Conservation (phyloP, 2,113 vertebrate species). For the Cephalophus harveyi region DNA sequence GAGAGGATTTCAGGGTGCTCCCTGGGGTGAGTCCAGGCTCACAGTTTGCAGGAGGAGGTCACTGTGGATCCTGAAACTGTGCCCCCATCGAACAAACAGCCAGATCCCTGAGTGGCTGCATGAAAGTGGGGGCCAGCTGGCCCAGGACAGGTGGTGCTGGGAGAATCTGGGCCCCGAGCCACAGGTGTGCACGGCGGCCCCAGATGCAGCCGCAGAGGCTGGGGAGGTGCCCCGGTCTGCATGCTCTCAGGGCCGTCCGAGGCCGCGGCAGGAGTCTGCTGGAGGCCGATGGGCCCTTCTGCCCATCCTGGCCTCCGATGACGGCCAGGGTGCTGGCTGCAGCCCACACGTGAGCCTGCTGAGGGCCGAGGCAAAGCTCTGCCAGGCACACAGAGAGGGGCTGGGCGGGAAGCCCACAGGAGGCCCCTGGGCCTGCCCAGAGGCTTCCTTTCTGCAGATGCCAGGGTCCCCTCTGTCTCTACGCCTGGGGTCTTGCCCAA, state of each 20-base stretch:
- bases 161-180: too few relatives aligned
- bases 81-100: fast-evolving
- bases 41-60: fast-evolving
- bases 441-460: neutral
- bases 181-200: neutral
- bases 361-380: neutral
- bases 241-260: fast-evolving
- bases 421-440: neutral
- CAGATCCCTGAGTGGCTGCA: fast-evolving
- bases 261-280: neutral
- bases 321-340: fast-evolving
- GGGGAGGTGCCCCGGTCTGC: fast-evolving
- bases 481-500: neutral
- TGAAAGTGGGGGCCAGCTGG: neutral
- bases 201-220: fast-evolving
- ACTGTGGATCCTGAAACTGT: neutral
- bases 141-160: fast-evolving
- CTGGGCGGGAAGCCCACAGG: fast-evolving
- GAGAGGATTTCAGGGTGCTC: fast-evolving
- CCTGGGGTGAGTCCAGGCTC: neutral
- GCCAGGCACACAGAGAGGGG: neutral
- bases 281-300: neutral
- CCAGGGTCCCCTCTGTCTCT: neutral
- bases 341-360: fast-evolving
- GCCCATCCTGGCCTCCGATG: neutral